Conservation (phyloP, 2,797 vertebrate species). For the Muscicapa striata region DNA sequence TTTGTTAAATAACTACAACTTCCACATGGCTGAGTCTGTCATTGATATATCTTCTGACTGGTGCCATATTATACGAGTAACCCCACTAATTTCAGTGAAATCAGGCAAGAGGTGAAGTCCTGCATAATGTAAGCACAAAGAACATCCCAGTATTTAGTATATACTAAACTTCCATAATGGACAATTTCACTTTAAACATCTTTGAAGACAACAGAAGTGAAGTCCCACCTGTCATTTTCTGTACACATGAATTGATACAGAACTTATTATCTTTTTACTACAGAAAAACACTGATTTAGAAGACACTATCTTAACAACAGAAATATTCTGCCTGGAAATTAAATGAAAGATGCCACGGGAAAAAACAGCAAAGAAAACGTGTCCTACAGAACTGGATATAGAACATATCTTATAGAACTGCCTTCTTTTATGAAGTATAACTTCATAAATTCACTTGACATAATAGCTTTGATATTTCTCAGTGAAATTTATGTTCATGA, state of each 20-base stretch:
- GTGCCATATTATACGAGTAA: neutral
- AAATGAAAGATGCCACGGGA: neutral
- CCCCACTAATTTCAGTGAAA: slow-evolving; percentile 25
- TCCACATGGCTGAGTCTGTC: slow-evolving; percentile 14
- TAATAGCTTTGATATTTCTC: neutral
- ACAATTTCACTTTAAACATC: neutral
- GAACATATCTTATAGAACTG: neutral
- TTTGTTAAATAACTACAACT: slow-evolving; percentile 2
- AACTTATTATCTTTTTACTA: neutral
- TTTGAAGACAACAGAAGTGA: neutral
- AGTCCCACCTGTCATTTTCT: neutral
- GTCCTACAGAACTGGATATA: neutral
- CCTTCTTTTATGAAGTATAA: neutral
- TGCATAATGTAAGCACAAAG: neutral
- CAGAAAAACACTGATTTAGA: neutral
- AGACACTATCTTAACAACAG: neutral
- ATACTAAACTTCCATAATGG: neutral
- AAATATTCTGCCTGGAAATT: neutral
- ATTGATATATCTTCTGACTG: neutral
- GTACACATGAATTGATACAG: neutral
- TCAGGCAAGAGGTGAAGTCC: neutral
- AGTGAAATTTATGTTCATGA: neutral
- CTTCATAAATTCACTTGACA: neutral
- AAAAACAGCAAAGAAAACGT: neutral
- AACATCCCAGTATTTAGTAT: neutral